phyloP scores from a whole-genome alignment of 2,797 vertebrate genomes.

The Lepidocolaptes lacrymiger region DNA sequence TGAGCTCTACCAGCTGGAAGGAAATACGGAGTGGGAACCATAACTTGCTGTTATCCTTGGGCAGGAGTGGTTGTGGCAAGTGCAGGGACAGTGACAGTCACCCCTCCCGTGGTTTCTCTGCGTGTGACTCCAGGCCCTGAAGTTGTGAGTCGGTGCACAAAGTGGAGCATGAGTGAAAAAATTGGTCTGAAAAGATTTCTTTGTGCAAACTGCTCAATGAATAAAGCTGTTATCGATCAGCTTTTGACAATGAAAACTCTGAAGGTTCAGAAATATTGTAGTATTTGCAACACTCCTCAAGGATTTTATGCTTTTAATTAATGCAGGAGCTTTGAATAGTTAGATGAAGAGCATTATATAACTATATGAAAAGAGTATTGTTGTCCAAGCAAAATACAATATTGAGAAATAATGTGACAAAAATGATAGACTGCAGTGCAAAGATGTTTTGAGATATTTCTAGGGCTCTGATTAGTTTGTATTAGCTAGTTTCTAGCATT shows the following conservation, averaged over 20 bases:
- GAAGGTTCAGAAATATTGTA: background rate
- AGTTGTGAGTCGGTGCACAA: background rate
- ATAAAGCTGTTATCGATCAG: background rate
- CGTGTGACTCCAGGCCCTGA: rapidly evolving
- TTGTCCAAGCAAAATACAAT: slow-evolving; percentile 20
- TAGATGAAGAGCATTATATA: background rate
- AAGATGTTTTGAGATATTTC: slow-evolving; percentile 56
- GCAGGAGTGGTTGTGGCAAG: background rate
- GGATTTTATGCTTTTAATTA: slow-evolving; percentile 28
- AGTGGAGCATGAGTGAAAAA: background rate
- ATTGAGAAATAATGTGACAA: slow-evolving; percentile 37
- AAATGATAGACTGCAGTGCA: slow-evolving; percentile 35
- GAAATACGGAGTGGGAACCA: rapidly evolving
- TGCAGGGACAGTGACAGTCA: rapidly evolving
- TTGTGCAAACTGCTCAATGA: background rate
- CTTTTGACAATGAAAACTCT: background rate
- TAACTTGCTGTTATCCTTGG: background rate
- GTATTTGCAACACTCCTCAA: background rate
- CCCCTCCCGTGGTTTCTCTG: rapidly evolving
- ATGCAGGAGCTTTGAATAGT: background rate
- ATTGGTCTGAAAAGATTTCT: background rate
- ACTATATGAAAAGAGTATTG: background rate
- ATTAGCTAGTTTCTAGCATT: slow-evolving; percentile 47
- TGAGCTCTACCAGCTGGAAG: slow-evolving; percentile 5
- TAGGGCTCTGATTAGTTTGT: slow-evolving; percentile 43